Percentiles rank a stretch among this genome's conserved stretches.
These are phyloP conservation scores for Pyrgilauda ruficollis DNA, from an alignment of 2,113 vertebrate genomes.

Conservation along the genomic window DNA sequence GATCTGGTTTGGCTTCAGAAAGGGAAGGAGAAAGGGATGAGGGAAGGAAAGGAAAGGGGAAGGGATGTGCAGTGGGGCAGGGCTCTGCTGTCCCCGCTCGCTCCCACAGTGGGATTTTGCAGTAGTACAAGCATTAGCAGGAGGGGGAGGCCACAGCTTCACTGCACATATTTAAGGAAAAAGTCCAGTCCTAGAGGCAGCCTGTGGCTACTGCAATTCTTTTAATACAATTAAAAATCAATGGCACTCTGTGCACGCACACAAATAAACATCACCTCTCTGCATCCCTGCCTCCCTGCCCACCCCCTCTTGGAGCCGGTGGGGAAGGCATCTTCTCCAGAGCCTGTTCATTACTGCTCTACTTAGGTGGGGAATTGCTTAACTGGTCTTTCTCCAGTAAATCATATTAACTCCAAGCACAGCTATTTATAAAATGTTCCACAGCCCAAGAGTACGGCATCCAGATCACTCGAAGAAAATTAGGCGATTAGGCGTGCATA, in stretches of 20 bases:
- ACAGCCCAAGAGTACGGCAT: constrained; percentile 49
- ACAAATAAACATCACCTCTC: constrained; percentile 55
- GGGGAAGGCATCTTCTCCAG: constrained; percentile 54
- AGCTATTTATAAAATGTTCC: constrained; percentile 63
- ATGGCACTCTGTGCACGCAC: constrained; percentile 26
- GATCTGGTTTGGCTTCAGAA: neutral
- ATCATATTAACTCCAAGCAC: constrained; percentile 64
- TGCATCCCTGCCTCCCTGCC: constrained; percentile 20
- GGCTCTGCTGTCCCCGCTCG: neutral
- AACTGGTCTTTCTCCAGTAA: constrained; percentile 62
- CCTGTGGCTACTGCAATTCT: constrained; percentile 47
- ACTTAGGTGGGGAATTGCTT: constrained; percentile 64
- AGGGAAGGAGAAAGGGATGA: neutral
- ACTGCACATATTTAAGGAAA: neutral
- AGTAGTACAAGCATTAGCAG: neutral
- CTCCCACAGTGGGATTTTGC: neutral
- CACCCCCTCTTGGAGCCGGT: neutral
- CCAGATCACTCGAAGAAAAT: constrained; percentile 62
- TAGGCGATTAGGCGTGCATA: constrained; percentile 58
- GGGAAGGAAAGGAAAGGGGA: neutral
- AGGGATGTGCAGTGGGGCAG: neutral
- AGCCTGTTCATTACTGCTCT: constrained; percentile 60
- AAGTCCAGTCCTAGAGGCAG: constrained; percentile 61
- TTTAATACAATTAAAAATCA: constrained; percentile 42
- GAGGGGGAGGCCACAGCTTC: neutral